Percentiles rank a stretch among this genome's conserved stretches.
phyloP scores from a whole-genome alignment of 2,113 vertebrate genomes.

The Chinchilla lanigera region DNA sequence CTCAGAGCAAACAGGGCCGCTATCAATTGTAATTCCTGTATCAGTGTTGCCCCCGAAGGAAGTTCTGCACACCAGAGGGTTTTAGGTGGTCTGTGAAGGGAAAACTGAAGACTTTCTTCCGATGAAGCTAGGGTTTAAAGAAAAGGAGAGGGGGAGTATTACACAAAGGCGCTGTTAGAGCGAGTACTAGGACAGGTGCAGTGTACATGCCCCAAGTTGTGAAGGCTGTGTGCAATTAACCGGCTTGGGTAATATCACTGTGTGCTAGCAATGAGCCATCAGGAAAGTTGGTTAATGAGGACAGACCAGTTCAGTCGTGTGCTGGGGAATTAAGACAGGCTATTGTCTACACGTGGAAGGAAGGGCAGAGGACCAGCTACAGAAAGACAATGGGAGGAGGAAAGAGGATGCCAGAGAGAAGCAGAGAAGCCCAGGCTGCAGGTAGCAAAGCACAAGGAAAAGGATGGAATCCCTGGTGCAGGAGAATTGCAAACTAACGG shows the following conservation, averaged over 20 bases:
- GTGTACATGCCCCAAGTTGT: background rate
- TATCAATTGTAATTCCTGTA: background rate
- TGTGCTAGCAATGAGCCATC: background rate
- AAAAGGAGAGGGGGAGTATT: background rate
- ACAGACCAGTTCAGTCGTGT: background rate
- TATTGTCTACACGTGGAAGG: background rate
- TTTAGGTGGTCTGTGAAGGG: background rate
- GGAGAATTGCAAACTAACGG: background rate
- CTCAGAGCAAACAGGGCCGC: background rate
- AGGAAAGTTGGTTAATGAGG: background rate
- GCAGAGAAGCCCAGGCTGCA: background rate
- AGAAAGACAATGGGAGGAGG: background rate
- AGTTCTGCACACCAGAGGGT: background rate
- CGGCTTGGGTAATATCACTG: background rate
- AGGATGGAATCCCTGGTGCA: background rate
- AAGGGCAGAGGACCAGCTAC: background rate
- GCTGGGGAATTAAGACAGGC: background rate
- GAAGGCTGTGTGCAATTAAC: background rate
- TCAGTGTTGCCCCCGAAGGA: constrained; percentile 11
- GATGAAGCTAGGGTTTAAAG: background rate
- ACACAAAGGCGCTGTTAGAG: background rate
- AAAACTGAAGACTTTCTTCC: constrained; percentile 34
- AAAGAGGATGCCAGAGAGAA: background rate
- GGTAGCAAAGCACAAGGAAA: constrained; percentile 9
- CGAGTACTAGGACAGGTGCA: background rate